Conservation (phyloP, 2,113 vertebrate genomes). For the Brachyistius frenatus region DNA sequence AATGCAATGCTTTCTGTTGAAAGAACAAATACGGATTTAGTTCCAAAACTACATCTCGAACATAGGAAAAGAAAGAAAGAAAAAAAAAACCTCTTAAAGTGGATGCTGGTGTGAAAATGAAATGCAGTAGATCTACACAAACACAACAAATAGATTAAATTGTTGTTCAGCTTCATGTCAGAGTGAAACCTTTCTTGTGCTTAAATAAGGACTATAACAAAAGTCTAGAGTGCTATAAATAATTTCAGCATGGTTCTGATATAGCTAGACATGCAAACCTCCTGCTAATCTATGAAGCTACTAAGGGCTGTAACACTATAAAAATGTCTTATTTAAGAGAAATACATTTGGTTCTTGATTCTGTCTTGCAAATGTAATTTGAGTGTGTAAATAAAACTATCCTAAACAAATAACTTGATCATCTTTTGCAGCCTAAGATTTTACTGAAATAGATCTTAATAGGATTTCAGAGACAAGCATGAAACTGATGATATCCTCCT, state of each 20-base stretch:
- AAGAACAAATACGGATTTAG: not conserved
- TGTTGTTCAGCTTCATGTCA: not conserved
- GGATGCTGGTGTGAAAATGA: not conserved
- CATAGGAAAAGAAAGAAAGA: not conserved
- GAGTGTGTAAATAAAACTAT: too few relatives aligned
- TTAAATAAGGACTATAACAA: not conserved
- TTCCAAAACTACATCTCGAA: slow-evolving; percentile 15
- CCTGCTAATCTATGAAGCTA: not conserved
- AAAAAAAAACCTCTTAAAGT: not conserved
- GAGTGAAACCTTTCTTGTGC: not conserved
- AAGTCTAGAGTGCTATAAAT: not conserved
- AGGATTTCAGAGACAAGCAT: too few relatives aligned
- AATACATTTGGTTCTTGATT: too few relatives aligned
- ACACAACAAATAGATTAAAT: not conserved
- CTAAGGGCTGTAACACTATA: too few relatives aligned
- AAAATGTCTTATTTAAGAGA: too few relatives aligned
- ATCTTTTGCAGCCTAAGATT: too few relatives aligned
- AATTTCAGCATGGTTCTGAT: not conserved
- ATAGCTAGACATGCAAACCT: not conserved
- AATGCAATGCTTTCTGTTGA: slow-evolving; percentile 21
- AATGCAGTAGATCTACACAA: not conserved
- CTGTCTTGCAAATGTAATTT: too few relatives aligned
- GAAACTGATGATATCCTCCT: too few relatives aligned
- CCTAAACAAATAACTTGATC: too few relatives aligned
- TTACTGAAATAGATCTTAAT: not conserved